Percentiles rank a stretch among this genome's conserved stretches.
Conservation (phyloP, 1,140 invertebrate species). For the Caenorhabditis inopinata region DNA sequence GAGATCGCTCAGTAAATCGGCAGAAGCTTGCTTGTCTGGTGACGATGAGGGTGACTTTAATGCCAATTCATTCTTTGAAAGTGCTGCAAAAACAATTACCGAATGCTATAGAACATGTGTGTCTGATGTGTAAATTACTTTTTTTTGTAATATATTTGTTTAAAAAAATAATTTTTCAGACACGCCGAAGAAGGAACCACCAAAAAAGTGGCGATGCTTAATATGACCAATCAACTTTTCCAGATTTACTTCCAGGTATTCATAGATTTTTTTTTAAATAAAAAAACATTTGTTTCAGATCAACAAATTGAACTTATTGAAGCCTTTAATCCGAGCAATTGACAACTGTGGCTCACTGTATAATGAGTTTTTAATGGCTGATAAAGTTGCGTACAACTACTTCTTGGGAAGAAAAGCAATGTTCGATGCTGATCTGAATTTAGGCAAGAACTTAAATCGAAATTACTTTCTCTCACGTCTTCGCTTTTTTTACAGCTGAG, state of each 20-base stretch:
- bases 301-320: slow-evolving; percentile 93
- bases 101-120: slow-evolving; percentile 92
- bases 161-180: slow-evolving; percentile 64
- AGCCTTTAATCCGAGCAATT: slow-evolving; percentile 90
- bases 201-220: slow-evolving; percentile 91
- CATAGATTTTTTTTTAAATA: not conserved
- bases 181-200: slow-evolving; percentile 82
- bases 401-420: slow-evolving; percentile 95
- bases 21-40: slow-evolving; percentile 44
- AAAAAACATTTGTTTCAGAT: slow-evolving; percentile 64
- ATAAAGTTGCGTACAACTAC: slow-evolving; percentile 84
- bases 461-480: not conserved
- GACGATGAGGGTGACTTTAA: slow-evolving; percentile 59
- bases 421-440: slow-evolving; percentile 93
- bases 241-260: slow-evolving; percentile 92
- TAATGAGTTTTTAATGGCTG: slow-evolving; percentile 79
- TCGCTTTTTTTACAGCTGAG: not conserved
- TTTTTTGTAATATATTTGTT: not conserved
- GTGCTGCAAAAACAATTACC: slow-evolving; percentile 89
- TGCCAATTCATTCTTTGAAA: slow-evolving; percentile 66
- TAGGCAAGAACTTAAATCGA: slow-evolving; percentile 69
- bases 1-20: slow-evolving; percentile 48
- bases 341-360: slow-evolving; percentile 81
- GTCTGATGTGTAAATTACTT: slow-evolving; percentile 77
- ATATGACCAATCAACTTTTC: slow-evolving; percentile 91